Evolutionary conservation across 2,113 vertebrate genomes (phyloP).

Genomic region (Campylorhamphus procurvoides): DNA sequence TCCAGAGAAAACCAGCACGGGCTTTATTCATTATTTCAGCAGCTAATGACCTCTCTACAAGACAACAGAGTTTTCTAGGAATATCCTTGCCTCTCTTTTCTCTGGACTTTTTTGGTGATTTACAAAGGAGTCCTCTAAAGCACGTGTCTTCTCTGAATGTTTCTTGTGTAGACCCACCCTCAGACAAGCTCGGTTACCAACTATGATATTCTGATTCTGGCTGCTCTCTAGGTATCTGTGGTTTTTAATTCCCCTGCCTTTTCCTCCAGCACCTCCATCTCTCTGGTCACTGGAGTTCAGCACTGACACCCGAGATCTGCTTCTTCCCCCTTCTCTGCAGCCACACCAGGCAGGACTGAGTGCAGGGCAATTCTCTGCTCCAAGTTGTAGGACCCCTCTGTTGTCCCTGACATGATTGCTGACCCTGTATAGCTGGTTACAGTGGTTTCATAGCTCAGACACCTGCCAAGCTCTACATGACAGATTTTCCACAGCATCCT

Average conservation of each 20-base stretch:
- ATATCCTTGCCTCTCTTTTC: not conserved
- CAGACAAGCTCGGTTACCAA: not conserved
- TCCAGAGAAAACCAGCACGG: not conserved
- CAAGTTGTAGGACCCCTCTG: not conserved
- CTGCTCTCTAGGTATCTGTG: not conserved
- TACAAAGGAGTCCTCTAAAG: not conserved
- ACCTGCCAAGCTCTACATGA: not conserved
- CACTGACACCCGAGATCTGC: not conserved
- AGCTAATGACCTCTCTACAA: not conserved
- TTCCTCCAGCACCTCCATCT: not conserved
- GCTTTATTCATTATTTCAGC: not conserved
- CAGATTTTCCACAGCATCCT: not conserved
- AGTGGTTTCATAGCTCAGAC: not conserved
- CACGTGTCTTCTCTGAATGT: not conserved
- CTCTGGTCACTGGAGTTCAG: not conserved
- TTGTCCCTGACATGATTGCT: not conserved
- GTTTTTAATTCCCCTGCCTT: not conserved
- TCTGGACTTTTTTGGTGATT: not conserved
- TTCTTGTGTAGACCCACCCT: not conserved
- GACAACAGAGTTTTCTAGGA: not conserved
- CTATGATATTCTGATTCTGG: not conserved
- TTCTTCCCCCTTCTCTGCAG: not conserved
- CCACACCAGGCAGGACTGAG: not conserved
- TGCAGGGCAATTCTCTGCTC: not conserved
- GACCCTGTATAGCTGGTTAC: not conserved